Base-by-base conservation (phyloP, 2,888 invertebrate species). In the Sinhomidia bicolor region DNA sequence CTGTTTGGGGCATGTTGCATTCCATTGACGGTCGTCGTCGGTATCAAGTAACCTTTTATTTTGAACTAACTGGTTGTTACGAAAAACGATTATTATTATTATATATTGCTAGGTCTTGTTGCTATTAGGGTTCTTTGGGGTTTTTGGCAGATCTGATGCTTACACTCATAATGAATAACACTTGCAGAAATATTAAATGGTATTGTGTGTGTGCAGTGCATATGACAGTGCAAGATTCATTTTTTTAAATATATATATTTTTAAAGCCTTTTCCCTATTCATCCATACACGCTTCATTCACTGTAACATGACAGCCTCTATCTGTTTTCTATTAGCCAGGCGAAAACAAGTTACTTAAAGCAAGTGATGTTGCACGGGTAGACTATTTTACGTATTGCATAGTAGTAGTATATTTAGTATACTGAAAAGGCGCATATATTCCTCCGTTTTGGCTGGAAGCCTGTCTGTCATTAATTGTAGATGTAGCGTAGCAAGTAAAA, bases 201-300 rank as follows among this genome's bases (percentile, higher is more conserved):
- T n/a, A n/a, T n/a, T n/a, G n/a, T n/a, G n/a, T 62, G 68, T 36
- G 36, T 32, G 6, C 62, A 36, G n/a, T 36, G 32, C 32, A 36
- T 32, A 9, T 1, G 0, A 41, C 7, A 9, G 54, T 17, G 54
- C 68, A 74, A 57, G 60, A 26, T 84, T 74, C n/a, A n/a, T n/a
- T n/a, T n/a, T n/a, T n/a, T n/a, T n/a, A n/a, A n/a, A n/a, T n/a
- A n/a, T n/a, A n/a, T n/a, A n/a, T n/a, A n/a, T n/a, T n/a, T n/a
- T n/a, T n/a, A n/a, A n/a, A n/a, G n/a, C n/a, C n/a, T 60, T 74
- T 84, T 74, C 74, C 83, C 83, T 84, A 57, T 57, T 20, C 14
- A 17, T 71, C 44, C 29, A 29, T 14, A 0, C 17, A n/a, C 4
- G 20, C 41, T 76, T 51, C 51, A 26, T 76, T 26, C 47, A 76